Evolutionary conservation across 37 sponge, comb jelly and placozoan genomes (phyloP).

Genomic region (Beroe forskalii): DNA sequence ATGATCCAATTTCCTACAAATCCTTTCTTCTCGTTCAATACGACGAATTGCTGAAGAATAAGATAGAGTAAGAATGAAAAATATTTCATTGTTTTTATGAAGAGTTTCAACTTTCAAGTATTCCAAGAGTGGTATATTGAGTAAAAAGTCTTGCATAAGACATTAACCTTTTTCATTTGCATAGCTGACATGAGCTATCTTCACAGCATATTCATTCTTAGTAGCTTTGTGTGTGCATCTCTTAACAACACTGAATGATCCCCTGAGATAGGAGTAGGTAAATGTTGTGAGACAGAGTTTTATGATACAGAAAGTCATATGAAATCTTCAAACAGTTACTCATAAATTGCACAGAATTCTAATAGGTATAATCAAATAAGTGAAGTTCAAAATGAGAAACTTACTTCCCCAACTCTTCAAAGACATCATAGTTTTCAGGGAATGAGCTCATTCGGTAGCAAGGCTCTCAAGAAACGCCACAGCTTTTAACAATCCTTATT

Average conservation of each 20-base stretch:
- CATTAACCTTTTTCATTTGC: constrained; percentile 47
- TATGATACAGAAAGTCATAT: no score
- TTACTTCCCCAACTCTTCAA: constrained; percentile 47
- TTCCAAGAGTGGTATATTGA: no score
- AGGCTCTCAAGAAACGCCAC: no score
- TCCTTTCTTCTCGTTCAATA: constrained; percentile 84
- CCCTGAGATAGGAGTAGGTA: neutral
- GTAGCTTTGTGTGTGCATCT: constrained; percentile 66
- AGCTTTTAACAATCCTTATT: no score
- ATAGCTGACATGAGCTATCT: constrained; percentile 72
- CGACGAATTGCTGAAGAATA: constrained; percentile 73
- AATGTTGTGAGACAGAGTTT: neutral
- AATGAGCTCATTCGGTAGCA: constrained; percentile 15
- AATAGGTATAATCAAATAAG: no score
- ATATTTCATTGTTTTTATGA: no score
- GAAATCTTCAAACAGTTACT: no score
- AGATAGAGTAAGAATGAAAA: no score
- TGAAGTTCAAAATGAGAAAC: no score
- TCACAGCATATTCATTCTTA: constrained; percentile 79
- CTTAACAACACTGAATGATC: constrained; percentile 81
- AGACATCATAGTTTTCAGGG: constrained; percentile 34
- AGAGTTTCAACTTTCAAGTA: no score
- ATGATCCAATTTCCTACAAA: constrained; percentile 77
- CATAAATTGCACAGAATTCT: no score
- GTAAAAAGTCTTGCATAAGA: no score